Evolutionary conservation across 2,888 invertebrate genomes (phyloP).

Genomic region (Psococerastis gibbosa): DNA sequence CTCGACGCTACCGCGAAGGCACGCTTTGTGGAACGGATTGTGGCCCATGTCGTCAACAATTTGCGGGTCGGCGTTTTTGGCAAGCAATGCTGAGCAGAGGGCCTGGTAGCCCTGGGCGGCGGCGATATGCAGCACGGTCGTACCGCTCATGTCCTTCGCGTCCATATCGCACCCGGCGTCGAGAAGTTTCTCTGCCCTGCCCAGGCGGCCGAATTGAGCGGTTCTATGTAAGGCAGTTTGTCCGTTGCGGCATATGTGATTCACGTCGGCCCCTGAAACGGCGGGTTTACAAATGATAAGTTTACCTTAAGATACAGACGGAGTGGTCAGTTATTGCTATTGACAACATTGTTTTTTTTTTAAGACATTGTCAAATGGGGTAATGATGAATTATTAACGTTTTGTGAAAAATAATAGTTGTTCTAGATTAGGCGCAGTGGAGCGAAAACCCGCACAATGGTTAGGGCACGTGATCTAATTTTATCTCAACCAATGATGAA

Average conservation of each 20-base stretch:
- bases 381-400: no score
- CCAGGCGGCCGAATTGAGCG: constrained; percentile 42
- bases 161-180: constrained; percentile 37
- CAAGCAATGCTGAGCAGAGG: constrained; percentile 31
- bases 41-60: constrained; percentile 30
- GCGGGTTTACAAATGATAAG: no score
- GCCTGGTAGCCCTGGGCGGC: constrained; percentile 39
- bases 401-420: no score
- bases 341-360: no score
- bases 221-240: constrained; percentile 44
- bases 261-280: constrained; percentile 28
- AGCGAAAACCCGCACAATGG: no score
- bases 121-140: constrained; percentile 41
- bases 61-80: constrained; percentile 29
- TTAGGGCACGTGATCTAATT: no score
- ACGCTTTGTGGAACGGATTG: constrained; percentile 40
- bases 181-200: constrained; percentile 37
- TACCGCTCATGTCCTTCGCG: constrained; percentile 35
- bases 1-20: constrained; percentile 39
- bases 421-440: no score
- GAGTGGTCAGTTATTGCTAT: no score
- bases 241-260: constrained; percentile 35
- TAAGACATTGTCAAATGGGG: no score
- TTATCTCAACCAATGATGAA: no score
- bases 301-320: no score